Percentiles rank a stretch among this genome's conserved stretches.
Conservation (phyloP, 2,888 invertebrate genomes). For the Trachelus tabidus region DNA sequence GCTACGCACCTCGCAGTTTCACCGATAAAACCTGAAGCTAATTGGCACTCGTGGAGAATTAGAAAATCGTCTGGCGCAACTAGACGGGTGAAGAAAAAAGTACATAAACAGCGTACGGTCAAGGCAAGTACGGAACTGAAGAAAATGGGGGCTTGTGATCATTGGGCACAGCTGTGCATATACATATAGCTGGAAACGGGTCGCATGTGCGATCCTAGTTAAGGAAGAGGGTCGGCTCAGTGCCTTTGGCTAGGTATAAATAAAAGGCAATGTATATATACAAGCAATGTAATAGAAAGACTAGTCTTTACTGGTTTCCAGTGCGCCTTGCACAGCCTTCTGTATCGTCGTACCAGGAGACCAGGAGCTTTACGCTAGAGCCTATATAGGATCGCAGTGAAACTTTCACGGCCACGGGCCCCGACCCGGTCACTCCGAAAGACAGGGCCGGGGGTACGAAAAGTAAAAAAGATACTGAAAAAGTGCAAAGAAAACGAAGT, state of each 20-base stretch:
- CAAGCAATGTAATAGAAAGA: too few species aligned
- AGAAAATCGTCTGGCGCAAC: constrained; percentile 25
- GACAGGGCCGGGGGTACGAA: constrained; percentile 7
- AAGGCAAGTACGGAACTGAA: too few species aligned
- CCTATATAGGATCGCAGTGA: constrained; percentile 14
- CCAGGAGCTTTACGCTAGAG: neutral
- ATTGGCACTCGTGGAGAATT: constrained; percentile 48
- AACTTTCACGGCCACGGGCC: constrained; percentile 61
- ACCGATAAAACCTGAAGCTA: constrained; percentile 48
- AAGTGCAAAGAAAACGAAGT: constrained; percentile 12
- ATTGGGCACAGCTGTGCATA: too few species aligned
- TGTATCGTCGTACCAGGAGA: neutral
- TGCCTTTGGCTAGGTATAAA: too few species aligned
- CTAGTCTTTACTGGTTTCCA: too few species aligned
- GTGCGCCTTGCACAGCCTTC: too few species aligned
- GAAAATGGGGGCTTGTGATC: too few species aligned
- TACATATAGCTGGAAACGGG: too few species aligned
- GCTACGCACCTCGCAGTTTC: constrained; percentile 49
- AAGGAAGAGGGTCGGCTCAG: too few species aligned
- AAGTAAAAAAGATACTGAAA: constrained; percentile 8
- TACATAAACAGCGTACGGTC: too few species aligned
- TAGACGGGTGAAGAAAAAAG: neutral
- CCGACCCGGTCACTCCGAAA: constrained; percentile 53
- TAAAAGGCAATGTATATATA: too few species aligned
- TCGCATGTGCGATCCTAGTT: too few species aligned